Percentiles rank a stretch among this genome's conserved stretches.
These are phyloP conservation scores for Ictalurus furcatus DNA, from an alignment of 2,113 vertebrate species.

Conservation along the genomic window DNA sequence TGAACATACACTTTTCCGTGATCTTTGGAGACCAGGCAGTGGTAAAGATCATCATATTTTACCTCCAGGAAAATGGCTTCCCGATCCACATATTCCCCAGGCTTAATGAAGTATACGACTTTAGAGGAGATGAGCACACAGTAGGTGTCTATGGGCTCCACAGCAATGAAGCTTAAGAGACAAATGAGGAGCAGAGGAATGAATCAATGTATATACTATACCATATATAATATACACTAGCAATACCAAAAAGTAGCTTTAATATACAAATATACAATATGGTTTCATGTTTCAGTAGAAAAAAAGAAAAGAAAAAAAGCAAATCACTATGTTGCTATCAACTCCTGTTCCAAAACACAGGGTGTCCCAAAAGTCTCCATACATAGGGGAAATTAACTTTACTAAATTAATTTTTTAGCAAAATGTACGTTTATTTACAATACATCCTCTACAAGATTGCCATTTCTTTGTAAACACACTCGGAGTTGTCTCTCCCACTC, in stretches of 20 bases:
- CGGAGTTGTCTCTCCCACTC: no score
- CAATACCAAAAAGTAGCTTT: not conserved
- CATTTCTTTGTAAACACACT: no score
- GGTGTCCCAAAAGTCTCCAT: no score
- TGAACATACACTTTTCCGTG: conserved; percentile 94
- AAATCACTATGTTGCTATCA: not conserved
- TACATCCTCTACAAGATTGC: no score
- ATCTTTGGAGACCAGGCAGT: conserved; percentile 96
- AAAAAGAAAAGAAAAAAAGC: not conserved
- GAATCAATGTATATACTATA: not conserved
- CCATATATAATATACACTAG: not conserved
- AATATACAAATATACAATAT: not conserved
- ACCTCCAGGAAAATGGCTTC: conserved; percentile 97
- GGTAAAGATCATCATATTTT: conserved; percentile 94
- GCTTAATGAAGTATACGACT: conserved; percentile 92
- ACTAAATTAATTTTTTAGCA: no score
- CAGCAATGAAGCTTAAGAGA: conserved; percentile 87
- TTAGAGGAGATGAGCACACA: conserved; percentile 96
- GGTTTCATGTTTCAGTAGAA: not conserved
- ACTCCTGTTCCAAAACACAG: not conserved
- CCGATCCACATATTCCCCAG: conserved; percentile 80
- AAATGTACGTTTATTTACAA: no score
- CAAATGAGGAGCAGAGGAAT: not conserved
- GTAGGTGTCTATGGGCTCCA: conserved; percentile 89
- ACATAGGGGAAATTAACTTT: no score